Percentiles rank a stretch among this genome's conserved stretches.
phyloP scores from a whole-genome alignment of 92 coral and sea anemone genomes.

The Zoanthus gigantus region DNA sequence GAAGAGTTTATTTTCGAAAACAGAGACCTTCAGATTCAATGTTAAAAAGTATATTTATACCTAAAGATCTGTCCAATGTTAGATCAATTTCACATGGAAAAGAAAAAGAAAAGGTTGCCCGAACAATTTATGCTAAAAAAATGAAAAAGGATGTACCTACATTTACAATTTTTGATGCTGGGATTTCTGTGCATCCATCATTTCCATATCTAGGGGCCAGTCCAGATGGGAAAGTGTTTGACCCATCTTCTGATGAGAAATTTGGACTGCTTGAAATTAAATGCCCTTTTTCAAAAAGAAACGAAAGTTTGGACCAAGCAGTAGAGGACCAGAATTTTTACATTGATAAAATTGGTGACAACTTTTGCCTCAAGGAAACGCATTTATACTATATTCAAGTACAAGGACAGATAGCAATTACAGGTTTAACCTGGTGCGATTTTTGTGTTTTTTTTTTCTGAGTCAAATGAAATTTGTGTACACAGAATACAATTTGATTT shows the following conservation, averaged over 20 bases:
- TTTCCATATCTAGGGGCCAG: slow-evolving; percentile 71
- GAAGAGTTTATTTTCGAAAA: slow-evolving; percentile 48
- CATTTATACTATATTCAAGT: slow-evolving; percentile 61
- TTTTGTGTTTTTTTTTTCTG: slow-evolving; percentile 60
- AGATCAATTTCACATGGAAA: slow-evolving; percentile 59
- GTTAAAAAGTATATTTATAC: slow-evolving; percentile 53
- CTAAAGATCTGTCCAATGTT: slow-evolving; percentile 64
- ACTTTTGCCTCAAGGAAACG: slow-evolving; percentile 41
- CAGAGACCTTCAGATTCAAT: slow-evolving; percentile 48
- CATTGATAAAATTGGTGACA: slow-evolving; percentile 33
- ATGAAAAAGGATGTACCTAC: slow-evolving; percentile 62
- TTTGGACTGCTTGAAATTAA: slow-evolving; percentile 47
- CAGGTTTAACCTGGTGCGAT: slow-evolving; percentile 70
- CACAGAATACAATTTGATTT: slow-evolving; percentile 54
- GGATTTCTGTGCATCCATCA: slow-evolving; percentile 55
- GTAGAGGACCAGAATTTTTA: slow-evolving; percentile 33
- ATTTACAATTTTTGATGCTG: slow-evolving; percentile 66
- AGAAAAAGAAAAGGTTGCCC: slow-evolving; percentile 60
- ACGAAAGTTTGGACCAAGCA: slow-evolving; percentile 36
- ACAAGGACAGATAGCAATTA: slow-evolving; percentile 63
- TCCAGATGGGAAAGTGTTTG: slow-evolving; percentile 73
- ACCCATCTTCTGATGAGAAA: slow-evolving; percentile 44
- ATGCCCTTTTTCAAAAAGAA: slow-evolving; percentile 57
- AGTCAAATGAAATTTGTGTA: slow-evolving; percentile 65
- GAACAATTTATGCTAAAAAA: slow-evolving; percentile 55